phyloP scores from a whole-genome alignment of 1,140 invertebrate genomes.

The Pogonus chalceus region DNA sequence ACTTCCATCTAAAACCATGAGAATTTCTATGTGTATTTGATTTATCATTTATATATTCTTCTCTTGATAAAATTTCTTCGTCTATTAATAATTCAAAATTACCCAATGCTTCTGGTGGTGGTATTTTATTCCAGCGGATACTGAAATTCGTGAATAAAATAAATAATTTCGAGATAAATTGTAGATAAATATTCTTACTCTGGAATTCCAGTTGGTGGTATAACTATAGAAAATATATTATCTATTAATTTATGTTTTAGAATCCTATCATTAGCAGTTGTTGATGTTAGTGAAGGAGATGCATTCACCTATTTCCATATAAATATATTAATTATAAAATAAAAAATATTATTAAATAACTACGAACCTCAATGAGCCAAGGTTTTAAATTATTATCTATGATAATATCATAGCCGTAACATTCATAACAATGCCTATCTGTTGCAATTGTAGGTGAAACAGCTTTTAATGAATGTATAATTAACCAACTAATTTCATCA shows the following conservation, averaged over 20 bases:
- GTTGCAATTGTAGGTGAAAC: conserved; percentile 66
- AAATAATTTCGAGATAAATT: background rate
- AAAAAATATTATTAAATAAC: background rate
- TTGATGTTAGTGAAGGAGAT: conserved; percentile 87
- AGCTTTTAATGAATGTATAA: conserved; percentile 73
- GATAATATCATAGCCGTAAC: conserved; percentile 79
- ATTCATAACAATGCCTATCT: conserved; percentile 74
- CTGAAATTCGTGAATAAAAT: conserved; percentile 34
- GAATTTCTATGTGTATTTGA: background rate
- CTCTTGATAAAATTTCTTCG: conserved; percentile 46
- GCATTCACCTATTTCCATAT: conserved; percentile 66
- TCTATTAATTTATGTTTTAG: conserved; percentile 93
- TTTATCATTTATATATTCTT: background rate
- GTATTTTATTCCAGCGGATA: conserved; percentile 84
- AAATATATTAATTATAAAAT: background rate
- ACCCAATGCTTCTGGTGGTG: conserved; percentile 65
- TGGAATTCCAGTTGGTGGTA: conserved; percentile 80
- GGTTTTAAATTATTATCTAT: conserved; percentile 78
- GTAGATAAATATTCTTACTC: conserved; percentile 53
- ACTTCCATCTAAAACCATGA: background rate
- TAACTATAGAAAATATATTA: conserved; percentile 84
- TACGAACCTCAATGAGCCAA: conserved; percentile 59
- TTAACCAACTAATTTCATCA: conserved; percentile 79
- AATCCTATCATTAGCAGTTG: conserved; percentile 90
- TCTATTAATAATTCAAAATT: conserved; percentile 86